Evolutionary conservation across 2,113 vertebrate genomes (phyloP).

Genomic region (Aviceda subcristata): DNA sequence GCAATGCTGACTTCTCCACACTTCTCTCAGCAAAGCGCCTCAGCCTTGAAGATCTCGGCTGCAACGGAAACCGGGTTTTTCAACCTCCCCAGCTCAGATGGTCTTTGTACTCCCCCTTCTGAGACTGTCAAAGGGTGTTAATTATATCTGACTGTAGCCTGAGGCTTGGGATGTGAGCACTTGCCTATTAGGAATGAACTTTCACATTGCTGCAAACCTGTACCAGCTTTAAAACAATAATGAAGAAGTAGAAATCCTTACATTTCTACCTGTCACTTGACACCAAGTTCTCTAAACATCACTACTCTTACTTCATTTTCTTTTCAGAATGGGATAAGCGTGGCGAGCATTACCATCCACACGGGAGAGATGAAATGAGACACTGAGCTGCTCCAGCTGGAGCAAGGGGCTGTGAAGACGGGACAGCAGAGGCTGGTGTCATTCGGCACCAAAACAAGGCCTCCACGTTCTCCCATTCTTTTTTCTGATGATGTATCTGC

Average conservation of each 20-base stretch:
- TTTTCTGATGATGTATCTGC: background rate
- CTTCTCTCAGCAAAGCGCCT: background rate
- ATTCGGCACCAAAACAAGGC: background rate
- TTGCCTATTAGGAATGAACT: background rate
- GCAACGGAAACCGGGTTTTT: background rate
- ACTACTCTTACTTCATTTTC: background rate
- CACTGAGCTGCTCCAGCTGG: background rate
- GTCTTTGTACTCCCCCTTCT: background rate
- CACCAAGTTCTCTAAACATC: background rate
- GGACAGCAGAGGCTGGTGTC: background rate
- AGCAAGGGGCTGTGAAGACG: background rate
- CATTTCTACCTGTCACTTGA: background rate
- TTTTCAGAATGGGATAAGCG: background rate
- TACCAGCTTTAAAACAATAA: background rate
- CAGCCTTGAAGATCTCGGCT: background rate
- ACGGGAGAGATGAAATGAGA: background rate
- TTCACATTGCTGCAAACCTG: background rate
- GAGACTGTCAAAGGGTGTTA: background rate
- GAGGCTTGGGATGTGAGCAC: background rate
- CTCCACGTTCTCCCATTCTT: background rate
- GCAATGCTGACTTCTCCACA: background rate
- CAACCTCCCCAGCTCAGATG: background rate
- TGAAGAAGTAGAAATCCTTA: background rate
- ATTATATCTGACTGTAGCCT: background rate
- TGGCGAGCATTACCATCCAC: background rate